Conservation (phyloP, 2,113 vertebrate species). For the Amphiprion percula region DNA sequence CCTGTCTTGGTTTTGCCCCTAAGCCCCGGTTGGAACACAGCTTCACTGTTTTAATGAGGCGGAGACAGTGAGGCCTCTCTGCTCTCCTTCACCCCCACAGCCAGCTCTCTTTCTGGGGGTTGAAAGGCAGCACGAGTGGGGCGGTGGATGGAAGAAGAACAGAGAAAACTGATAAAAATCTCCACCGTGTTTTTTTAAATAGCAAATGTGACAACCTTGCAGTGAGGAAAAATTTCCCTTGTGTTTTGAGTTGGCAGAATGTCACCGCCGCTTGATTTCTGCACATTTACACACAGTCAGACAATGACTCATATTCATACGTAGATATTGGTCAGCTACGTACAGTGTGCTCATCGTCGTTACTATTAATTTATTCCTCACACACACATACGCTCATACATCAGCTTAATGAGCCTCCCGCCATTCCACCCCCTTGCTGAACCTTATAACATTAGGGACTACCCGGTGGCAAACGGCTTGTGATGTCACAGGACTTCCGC, state of each 20-base stretch:
- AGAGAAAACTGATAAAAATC: not conserved
- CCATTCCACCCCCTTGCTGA: constrained; percentile 72
- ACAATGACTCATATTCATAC: constrained; percentile 11
- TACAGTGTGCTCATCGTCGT: not conserved
- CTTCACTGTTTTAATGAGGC: constrained; percentile 65
- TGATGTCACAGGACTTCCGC: constrained; percentile 68
- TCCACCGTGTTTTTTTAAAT: not conserved
- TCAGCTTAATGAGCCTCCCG: constrained; percentile 63
- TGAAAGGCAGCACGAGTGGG: constrained; percentile 26
- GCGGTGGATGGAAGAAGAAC: constrained; percentile 18
- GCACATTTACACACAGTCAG: not conserved
- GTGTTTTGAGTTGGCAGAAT: not conserved
- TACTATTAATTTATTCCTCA: constrained; percentile 20
- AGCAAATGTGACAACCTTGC: constrained; percentile 6
- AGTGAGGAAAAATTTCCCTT: not conserved
- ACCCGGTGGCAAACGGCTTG: constrained; percentile 41
- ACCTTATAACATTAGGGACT: constrained; percentile 45
- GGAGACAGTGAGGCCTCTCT: constrained; percentile 71
- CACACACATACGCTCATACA: not conserved
- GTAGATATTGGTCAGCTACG: not conserved
- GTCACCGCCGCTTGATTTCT: not conserved
- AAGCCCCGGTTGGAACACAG: constrained; percentile 65
- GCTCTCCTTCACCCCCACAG: constrained; percentile 46
- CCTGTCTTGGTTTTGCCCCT: constrained; percentile 35
- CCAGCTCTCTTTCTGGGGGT: constrained; percentile 21